Conservation (phyloP, 2,888 invertebrate species). For the Apotomis betuletana region DNA sequence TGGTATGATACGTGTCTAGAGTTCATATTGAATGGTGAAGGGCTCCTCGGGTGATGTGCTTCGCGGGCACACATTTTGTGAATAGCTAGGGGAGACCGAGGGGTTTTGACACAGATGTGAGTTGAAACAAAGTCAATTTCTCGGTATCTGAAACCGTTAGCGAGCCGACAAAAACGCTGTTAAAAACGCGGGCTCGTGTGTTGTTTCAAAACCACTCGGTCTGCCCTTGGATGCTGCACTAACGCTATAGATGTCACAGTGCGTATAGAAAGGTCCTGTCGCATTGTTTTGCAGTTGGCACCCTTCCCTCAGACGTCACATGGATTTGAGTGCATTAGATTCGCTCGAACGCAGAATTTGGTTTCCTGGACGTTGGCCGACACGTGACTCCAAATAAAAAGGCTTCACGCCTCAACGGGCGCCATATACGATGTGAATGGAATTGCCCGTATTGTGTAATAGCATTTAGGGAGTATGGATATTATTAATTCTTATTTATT, state of each 20-base stretch:
- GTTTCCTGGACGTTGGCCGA: conserved; percentile 77
- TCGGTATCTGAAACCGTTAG: no score
- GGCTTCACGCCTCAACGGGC: conserved; percentile 79
- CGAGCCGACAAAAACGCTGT: no score
- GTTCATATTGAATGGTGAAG: no score
- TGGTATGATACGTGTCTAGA: no score
- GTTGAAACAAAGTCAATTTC: no score
- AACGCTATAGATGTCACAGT: not conserved
- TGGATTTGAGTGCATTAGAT: conserved; percentile 81
- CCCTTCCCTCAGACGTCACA: conserved; percentile 60
- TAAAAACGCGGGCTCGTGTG: no score
- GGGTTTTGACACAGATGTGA: no score
- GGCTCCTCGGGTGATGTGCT: no score
- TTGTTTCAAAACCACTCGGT: no score
- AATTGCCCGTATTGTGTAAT: conserved; percentile 79
- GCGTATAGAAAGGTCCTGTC: conserved; percentile 40
- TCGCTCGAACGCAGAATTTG: conserved; percentile 74
- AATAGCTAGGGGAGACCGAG: no score
- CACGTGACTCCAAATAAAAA: conserved; percentile 81
- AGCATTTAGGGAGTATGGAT: conserved; percentile 56
- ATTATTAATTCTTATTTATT: conserved; percentile 21
- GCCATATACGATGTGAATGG: conserved; percentile 76
- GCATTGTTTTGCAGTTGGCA: conserved; percentile 53
- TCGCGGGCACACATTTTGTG: no score
- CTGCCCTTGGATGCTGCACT: no score